phyloP scores from a whole-genome alignment of 2,113 vertebrate genomes.

The Phylloscopus trochiloides region DNA sequence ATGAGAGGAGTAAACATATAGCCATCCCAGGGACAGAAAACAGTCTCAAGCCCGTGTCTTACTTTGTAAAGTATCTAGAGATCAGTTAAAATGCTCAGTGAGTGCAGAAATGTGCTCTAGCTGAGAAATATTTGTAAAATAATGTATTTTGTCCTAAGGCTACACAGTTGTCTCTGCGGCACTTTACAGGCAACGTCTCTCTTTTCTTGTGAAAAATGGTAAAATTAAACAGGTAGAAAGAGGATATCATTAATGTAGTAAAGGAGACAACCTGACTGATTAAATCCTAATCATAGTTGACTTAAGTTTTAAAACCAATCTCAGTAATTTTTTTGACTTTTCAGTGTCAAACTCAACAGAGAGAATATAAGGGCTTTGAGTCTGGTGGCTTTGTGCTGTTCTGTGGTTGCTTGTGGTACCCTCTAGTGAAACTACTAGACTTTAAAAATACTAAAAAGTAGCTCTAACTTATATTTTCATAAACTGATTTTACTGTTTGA shows the following conservation, averaged over 20 bases:
- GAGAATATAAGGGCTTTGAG: not conserved
- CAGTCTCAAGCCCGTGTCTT: not conserved
- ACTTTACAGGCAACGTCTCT: rapidly evolving
- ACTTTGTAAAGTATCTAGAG: not conserved
- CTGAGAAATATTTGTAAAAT: not conserved
- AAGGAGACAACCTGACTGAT: not conserved
- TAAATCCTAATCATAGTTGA: not conserved
- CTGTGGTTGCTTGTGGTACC: not conserved
- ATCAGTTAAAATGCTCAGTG: not conserved
- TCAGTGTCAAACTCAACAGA: not conserved
- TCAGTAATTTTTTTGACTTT: not conserved
- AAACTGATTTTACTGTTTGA: not conserved
- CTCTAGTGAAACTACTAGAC: not conserved
- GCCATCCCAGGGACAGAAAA: not conserved
- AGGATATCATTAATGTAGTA: not conserved
- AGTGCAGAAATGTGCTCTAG: not conserved
- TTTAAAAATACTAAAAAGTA: not conserved
- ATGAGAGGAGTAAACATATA: not conserved
- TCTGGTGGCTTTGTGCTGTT: not conserved
- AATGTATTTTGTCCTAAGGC: not conserved
- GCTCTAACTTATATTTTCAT: not conserved
- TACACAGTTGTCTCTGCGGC: rapidly evolving
- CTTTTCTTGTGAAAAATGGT: not conserved
- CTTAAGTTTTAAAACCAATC: not conserved
- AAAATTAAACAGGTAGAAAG: not conserved